These are phyloP conservation scores for Prosopocoilus inquinatus DNA, from an alignment of 2,888 invertebrate species.

Conservation along the genomic window DNA sequence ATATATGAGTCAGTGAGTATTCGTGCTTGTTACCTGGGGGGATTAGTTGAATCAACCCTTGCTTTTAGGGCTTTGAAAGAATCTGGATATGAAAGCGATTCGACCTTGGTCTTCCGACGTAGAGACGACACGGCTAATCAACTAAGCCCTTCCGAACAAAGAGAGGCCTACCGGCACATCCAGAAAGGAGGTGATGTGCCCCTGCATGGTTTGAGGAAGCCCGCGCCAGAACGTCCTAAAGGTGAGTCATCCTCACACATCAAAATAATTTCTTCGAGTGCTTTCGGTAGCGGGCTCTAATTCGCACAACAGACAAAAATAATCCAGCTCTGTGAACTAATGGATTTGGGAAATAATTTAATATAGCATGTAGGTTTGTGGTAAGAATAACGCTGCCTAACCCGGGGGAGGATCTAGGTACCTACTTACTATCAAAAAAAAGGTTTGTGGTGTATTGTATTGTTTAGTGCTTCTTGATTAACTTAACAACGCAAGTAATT, in stretches of 20 bases:
- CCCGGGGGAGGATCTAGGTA: not conserved
- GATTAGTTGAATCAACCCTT: not conserved
- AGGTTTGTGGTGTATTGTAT: slow-evolving; percentile 16
- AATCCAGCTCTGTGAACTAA: no score
- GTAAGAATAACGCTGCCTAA: not conserved
- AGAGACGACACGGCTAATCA: slow-evolving; percentile 66
- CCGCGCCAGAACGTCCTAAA: slow-evolving; percentile 80
- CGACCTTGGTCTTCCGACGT: slow-evolving; percentile 80
- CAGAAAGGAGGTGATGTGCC: slow-evolving; percentile 96
- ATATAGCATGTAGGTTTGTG: no score
- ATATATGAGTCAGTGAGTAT: slow-evolving; percentile 76
- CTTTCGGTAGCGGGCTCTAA: not conserved
- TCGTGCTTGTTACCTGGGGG: not conserved
- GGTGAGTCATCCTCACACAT: slow-evolving; percentile 54
- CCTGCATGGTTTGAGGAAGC: slow-evolving; percentile 85
- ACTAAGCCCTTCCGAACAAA: slow-evolving; percentile 79
- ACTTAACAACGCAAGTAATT: not conserved
- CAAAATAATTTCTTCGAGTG: not conserved
- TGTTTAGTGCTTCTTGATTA: not conserved
- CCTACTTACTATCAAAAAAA: not conserved
- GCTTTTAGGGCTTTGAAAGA: slow-evolving; percentile 77
- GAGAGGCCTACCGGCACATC: slow-evolving; percentile 80
- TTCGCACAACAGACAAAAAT: no score
- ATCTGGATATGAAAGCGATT: slow-evolving; percentile 89
- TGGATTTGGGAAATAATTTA: no score